Evolutionary conservation across 2,888 invertebrate genomes (phyloP).

Genomic region (Pogonocherus hispidulus): DNA sequence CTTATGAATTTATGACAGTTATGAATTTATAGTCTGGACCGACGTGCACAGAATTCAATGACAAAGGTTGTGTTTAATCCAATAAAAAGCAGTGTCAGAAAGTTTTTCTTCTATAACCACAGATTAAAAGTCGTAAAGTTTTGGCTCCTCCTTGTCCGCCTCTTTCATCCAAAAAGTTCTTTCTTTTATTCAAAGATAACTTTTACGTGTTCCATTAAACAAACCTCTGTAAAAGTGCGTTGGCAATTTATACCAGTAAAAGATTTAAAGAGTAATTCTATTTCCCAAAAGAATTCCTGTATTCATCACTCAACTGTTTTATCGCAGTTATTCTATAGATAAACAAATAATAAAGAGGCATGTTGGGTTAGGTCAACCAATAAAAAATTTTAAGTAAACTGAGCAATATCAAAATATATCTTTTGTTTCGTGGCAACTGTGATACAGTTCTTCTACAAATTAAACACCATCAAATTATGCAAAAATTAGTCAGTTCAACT

Average conservation of each 20-base stretch:
- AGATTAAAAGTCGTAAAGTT: slow-evolving; percentile 3
- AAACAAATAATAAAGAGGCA: too few species aligned
- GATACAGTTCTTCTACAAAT: too few species aligned
- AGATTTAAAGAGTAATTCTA: too few species aligned
- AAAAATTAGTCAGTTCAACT: too few species aligned
- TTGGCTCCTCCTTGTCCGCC: neutral
- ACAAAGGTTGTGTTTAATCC: neutral
- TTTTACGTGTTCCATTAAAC: neutral
- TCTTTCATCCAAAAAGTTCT: slow-evolving; percentile 4
- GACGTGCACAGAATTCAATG: neutral
- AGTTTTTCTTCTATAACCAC: slow-evolving; percentile 1
- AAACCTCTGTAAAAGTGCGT: neutral
- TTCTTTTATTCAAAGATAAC: slow-evolving; percentile 1
- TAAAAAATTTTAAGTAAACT: too few species aligned
- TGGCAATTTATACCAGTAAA: neutral
- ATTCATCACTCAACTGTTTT: too few species aligned
- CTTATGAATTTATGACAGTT: neutral
- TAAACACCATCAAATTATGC: too few species aligned
- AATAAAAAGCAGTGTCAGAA: slow-evolving; percentile 3
- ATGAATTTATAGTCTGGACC: neutral
- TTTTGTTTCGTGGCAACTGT: too few species aligned
- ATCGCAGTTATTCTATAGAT: too few species aligned
- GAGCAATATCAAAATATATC: too few species aligned
- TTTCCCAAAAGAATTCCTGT: too few species aligned
- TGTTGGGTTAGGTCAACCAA: too few species aligned